Evolutionary conservation across 2,797 vertebrate species (phyloP).

Genomic region (Sphenodon punctatus): DNA sequence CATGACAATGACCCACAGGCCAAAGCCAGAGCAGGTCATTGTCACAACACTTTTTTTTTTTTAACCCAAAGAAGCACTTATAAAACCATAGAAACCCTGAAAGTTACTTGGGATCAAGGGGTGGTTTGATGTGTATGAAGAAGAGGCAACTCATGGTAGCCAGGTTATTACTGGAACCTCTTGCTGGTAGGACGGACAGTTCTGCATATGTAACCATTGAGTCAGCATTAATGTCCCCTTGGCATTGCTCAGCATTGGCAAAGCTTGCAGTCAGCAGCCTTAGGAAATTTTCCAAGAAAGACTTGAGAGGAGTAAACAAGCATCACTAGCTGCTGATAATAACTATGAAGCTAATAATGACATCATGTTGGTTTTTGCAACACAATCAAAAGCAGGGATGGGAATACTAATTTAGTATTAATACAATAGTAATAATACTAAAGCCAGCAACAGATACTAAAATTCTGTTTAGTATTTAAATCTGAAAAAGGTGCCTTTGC

Average conservation of each 20-base stretch:
- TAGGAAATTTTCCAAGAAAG: neutral
- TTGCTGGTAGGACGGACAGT: neutral
- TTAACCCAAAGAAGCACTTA: too few relatives aligned
- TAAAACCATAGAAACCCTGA: too few relatives aligned
- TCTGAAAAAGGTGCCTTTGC: too few relatives aligned
- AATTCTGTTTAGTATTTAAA: too few relatives aligned
- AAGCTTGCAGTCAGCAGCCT: neutral
- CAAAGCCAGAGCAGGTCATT: too few relatives aligned
- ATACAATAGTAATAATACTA: too few relatives aligned
- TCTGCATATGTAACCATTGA: neutral
- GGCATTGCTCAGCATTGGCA: neutral
- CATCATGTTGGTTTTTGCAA: neutral
- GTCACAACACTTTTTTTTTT: too few relatives aligned
- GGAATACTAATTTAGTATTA: too few relatives aligned
- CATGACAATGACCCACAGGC: too few relatives aligned
- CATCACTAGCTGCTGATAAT: neutral
- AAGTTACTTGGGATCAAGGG: too few relatives aligned
- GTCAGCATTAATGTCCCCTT: neutral
- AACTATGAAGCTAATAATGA: neutral
- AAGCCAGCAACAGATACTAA: too few relatives aligned
- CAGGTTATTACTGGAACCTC: neutral
- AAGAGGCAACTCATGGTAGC: neutral
- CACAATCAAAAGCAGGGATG: too few relatives aligned
- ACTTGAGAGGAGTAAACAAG: neutral
- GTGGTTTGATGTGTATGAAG: neutral